Evolutionary conservation across 2,113 vertebrate genomes (phyloP).

Genomic region (Rostratula benghalensis): DNA sequence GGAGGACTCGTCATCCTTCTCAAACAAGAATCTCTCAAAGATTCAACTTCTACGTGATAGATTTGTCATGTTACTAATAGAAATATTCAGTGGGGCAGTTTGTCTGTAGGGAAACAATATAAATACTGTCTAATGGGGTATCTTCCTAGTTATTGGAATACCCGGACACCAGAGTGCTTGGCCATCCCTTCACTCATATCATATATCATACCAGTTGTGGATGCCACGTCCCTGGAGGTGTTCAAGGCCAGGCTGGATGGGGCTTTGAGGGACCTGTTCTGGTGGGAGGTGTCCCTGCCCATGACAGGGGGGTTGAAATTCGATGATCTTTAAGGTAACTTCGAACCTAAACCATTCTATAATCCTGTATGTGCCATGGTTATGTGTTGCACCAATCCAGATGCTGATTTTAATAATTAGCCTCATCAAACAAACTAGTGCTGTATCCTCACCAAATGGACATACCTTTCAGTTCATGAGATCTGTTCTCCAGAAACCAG

Average conservation of each 20-base stretch:
- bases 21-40: background rate
- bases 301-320: too few relatives aligned
- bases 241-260: too few relatives aligned
- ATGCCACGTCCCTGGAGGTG: too few relatives aligned
- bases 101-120: background rate
- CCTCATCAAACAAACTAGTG: background rate
- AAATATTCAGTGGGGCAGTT: background rate
- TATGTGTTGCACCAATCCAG: background rate
- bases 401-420: background rate
- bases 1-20: too few relatives aligned
- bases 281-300: too few relatives aligned
- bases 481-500: background rate
- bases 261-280: too few relatives aligned
- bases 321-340: too few relatives aligned
- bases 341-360: too few relatives aligned
- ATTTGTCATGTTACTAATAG: background rate
- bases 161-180: background rate
- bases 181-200: background rate
- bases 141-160: background rate
- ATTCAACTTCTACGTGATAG: accelerated
- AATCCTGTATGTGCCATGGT: background rate
- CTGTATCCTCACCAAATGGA: background rate
- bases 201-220: too few relatives aligned
- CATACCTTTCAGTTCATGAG: background rate
- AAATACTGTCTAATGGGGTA: background rate